Conservation (phyloP, 2,113 vertebrate genomes). For the Melospiza georgiana region DNA sequence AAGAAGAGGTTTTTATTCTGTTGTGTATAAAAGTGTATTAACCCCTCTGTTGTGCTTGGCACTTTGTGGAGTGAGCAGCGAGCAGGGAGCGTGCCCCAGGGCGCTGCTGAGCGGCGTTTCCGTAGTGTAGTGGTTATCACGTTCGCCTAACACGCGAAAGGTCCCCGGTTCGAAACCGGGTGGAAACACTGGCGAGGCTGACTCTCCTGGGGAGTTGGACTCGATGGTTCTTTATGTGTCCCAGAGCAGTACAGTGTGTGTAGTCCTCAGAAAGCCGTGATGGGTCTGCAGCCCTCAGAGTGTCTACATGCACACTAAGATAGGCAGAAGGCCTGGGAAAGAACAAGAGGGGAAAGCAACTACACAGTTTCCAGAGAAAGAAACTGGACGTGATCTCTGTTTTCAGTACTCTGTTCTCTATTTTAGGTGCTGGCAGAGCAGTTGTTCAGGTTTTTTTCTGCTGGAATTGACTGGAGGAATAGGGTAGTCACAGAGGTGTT, state of each 20-base stretch:
- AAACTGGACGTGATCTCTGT: not conserved
- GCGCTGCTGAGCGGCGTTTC: fast-evolving
- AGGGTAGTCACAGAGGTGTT: not conserved
- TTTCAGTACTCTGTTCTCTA: not conserved
- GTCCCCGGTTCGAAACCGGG: not conserved
- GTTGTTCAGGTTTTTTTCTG: not conserved
- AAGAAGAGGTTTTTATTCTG: not conserved
- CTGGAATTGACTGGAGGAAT: not conserved
- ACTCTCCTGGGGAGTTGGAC: not conserved
- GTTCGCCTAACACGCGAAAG: not conserved
- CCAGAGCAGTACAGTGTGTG: not conserved
- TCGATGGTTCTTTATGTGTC: fast-evolving
- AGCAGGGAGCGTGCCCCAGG: fast-evolving
- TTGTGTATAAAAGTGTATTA: too few relatives aligned
- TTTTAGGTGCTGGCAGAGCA: not conserved
- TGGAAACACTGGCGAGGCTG: not conserved
- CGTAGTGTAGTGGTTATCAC: conserved; percentile 24
- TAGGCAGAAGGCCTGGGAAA: not conserved
- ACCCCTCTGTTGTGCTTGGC: fast-evolving
- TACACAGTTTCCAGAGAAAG: not conserved
- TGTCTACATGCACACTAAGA: fast-evolving
- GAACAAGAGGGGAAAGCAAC: fast-evolving
- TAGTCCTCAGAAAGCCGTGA: fast-evolving
- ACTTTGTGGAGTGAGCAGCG: not conserved
- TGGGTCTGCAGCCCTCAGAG: not conserved